Conservation (phyloP, 2,888 invertebrate species). For the Dynastes maya region DNA sequence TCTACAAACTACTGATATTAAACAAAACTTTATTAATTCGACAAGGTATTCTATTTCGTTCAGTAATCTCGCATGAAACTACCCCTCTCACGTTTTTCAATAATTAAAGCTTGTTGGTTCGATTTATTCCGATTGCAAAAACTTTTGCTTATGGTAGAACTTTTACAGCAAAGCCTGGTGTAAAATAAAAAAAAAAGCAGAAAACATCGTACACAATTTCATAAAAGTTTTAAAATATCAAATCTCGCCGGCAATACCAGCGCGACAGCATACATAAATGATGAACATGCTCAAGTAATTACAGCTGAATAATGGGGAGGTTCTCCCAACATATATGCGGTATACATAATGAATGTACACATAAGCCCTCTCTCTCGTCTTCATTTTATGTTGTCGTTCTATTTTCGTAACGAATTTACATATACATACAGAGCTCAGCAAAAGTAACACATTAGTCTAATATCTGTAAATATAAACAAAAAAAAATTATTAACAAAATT, state of each 20-base stretch:
- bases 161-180: background rate
- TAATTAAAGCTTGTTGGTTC: conserved; percentile 2
- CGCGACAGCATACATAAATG: conserved; percentile 18
- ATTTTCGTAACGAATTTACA: background rate
- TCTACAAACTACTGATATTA: background rate
- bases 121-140: background rate
- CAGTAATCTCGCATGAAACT: background rate
- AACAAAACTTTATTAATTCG: background rate
- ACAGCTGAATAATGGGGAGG: conserved; percentile 1
- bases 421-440: no score
- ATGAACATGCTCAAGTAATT: conserved; percentile 24
- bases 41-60: background rate
- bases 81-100: background rate
- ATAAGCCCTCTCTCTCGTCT: no score
- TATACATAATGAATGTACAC: no score
- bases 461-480: no score
- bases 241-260: background rate
- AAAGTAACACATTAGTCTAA: no score
- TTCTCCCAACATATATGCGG: background rate
- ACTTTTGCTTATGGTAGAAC: background rate
- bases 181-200: conserved; percentile 9
- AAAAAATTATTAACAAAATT: no score
- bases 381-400: background rate
- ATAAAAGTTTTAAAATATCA: conserved; percentile 3
- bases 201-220: background rate